Percentiles rank a stretch among this genome's conserved stretches.
Conservation (phyloP, 2,797 vertebrate genomes). For the Lophius americanus region DNA sequence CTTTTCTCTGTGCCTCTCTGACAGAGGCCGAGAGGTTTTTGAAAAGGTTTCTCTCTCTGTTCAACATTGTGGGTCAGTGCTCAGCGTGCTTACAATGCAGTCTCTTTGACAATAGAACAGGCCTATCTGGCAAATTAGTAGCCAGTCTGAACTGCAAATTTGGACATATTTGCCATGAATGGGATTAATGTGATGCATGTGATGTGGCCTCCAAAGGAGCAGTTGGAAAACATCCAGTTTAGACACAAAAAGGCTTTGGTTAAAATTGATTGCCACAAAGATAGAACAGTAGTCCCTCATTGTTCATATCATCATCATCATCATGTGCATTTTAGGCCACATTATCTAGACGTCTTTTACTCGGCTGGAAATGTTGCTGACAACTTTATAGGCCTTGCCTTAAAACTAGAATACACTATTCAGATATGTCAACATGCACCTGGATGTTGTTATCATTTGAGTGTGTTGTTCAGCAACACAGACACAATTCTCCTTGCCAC, state of each 20-base stretch:
- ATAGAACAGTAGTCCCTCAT: constrained; percentile 50
- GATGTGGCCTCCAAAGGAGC: constrained; percentile 64
- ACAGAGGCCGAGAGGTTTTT: constrained; percentile 57
- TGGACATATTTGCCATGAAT: constrained; percentile 72
- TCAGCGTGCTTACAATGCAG: constrained; percentile 68
- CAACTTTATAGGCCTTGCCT: constrained; percentile 43
- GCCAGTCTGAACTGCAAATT: constrained; percentile 64
- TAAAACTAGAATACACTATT: constrained; percentile 16
- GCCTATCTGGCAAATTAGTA: constrained; percentile 67
- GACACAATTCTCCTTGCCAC: constrained; percentile 11
- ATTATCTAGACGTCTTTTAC: constrained; percentile 52
- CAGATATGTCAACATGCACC: constrained; percentile 17
- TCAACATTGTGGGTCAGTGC: constrained; percentile 63
- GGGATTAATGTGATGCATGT: constrained; percentile 70
- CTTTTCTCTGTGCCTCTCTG: constrained; percentile 19
- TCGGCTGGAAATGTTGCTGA: constrained; percentile 68
- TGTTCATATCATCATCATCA: constrained; percentile 55
- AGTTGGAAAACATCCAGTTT: constrained; percentile 68
- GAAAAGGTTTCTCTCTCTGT: constrained; percentile 58
- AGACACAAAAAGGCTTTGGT: constrained; percentile 73
- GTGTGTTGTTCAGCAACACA: not conserved
- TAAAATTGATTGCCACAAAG: constrained; percentile 61
- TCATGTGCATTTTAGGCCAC: constrained; percentile 49
- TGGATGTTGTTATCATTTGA: not conserved
- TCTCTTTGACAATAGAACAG: constrained; percentile 69